A percentile compares a stretch with the other conserved stretches of the same genome.
These are phyloP conservation scores for Tetragonula clypearis DNA, from an alignment of 1,140 invertebrate genomes.

Conservation along the genomic window DNA sequence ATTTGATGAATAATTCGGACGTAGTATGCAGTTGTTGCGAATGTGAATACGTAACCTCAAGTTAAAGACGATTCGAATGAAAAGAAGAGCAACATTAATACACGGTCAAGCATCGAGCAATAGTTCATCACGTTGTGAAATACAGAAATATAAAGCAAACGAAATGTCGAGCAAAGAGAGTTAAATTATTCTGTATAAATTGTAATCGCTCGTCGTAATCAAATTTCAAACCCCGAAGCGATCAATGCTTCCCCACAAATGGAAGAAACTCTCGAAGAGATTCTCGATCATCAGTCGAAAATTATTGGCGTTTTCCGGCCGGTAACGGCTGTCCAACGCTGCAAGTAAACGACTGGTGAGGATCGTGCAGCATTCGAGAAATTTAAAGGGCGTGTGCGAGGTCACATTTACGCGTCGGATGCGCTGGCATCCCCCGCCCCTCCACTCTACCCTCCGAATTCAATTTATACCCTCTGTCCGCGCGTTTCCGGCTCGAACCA, in stretches of 20 bases:
- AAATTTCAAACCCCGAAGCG: neutral
- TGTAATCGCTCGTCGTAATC: neutral
- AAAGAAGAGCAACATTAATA: no score
- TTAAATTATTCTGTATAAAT: no score
- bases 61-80: no score
- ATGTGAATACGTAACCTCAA: no score
- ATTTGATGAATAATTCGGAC: no score
- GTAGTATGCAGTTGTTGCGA: no score
- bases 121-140: no score
- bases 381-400: constrained; percentile 81
- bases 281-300: constrained; percentile 59
- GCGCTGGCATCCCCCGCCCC: constrained; percentile 50
- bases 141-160: no score
- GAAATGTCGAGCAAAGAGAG: no score
- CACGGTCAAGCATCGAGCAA: no score
- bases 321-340: constrained; percentile 74
- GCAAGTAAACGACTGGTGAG: constrained; percentile 43
- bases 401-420: constrained; percentile 77
- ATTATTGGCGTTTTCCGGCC: constrained; percentile 79
- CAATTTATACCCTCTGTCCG: constrained; percentile 76
- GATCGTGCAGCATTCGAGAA: constrained; percentile 51
- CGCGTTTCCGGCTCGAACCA: constrained; percentile 69
- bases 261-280: neutral
- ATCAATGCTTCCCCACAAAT: neutral
- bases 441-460: constrained; percentile 72